Evolutionary conservation across 2,888 invertebrate species (phyloP).

Genomic region (Pteria penguin): DNA sequence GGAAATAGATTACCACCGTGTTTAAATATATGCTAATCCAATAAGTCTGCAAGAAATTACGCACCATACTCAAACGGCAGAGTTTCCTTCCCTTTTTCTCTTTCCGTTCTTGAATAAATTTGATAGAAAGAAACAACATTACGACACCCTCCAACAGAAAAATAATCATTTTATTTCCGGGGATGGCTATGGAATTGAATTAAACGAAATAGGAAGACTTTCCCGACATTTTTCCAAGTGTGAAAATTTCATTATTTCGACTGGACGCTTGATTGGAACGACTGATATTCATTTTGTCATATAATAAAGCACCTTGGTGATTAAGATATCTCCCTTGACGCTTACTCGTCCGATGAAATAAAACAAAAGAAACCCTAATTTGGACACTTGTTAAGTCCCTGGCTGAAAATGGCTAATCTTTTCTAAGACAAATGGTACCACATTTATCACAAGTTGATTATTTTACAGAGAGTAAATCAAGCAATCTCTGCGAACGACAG

Average conservation of each 20-base stretch:
- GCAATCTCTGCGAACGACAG: too few species aligned
- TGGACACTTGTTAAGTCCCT: not conserved
- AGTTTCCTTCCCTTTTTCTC: slow-evolving; percentile 9
- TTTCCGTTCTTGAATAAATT: slow-evolving; percentile 18
- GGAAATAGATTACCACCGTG: slow-evolving; percentile 63
- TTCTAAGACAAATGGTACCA: not conserved
- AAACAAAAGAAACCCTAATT: not conserved
- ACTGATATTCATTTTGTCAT: slow-evolving; percentile 6
- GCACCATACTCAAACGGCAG: slow-evolving; percentile 38
- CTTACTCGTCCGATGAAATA: not conserved
- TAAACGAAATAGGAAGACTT: slow-evolving; percentile 40
- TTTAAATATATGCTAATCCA: slow-evolving; percentile 60
- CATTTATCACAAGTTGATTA: not conserved
- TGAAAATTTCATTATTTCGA: slow-evolving; percentile 40
- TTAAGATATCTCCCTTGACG: slow-evolving; percentile 1
- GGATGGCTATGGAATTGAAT: slow-evolving; percentile 30
- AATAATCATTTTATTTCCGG: slow-evolving; percentile 49
- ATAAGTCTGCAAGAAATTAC: slow-evolving; percentile 51
- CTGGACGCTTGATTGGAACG: slow-evolving; percentile 6
- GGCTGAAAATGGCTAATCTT: not conserved
- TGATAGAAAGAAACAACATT: slow-evolving; percentile 43
- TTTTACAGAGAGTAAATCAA: not conserved
- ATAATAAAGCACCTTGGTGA: not conserved
- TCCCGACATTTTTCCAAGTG: slow-evolving; percentile 39
- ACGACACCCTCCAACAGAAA: slow-evolving; percentile 42